Percentiles rank a stretch among this genome's conserved stretches.
phyloP scores from a whole-genome alignment of 2,888 invertebrate species.

The Drosophila basisetae region DNA sequence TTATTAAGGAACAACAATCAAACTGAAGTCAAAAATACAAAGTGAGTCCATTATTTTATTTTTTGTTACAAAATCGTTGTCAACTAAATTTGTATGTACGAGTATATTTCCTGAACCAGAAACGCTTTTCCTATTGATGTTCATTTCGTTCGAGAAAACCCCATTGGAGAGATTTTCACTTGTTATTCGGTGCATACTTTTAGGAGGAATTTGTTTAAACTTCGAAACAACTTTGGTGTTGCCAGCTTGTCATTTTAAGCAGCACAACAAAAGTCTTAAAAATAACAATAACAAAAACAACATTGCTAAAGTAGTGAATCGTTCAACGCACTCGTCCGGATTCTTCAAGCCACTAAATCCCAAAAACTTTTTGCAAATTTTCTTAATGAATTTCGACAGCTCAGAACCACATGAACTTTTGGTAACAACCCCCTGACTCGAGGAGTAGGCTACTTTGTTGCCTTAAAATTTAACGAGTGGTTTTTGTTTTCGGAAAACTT shows the following conservation, averaged over 20 bases:
- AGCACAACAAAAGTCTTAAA: conserved; percentile 8
- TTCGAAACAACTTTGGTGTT: conserved; percentile 46
- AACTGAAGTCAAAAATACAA: not conserved
- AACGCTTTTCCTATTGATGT: not conserved
- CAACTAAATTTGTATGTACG: not conserved
- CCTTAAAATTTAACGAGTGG: conserved; percentile 19
- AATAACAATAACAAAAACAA: conserved; percentile 6
- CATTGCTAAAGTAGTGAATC: not conserved
- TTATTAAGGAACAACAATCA: not conserved
- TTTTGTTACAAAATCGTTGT: not conserved
- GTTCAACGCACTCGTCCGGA: conserved; percentile 14
- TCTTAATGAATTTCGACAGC: conserved; percentile 35
- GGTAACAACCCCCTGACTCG: not conserved
- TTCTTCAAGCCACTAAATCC: not conserved
- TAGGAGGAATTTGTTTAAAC: conserved; percentile 36
- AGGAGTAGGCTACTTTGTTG: conserved; percentile 27
- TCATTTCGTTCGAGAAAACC: not conserved
- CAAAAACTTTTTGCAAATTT: conserved; percentile 31
- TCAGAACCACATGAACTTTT: conserved; percentile 30
- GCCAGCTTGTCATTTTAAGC: conserved; percentile 47
- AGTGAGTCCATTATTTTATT: accelerated
- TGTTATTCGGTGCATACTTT: conserved; percentile 50
- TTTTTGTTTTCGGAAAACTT: conserved; percentile 9
- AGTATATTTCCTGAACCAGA: not conserved
- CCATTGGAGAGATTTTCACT: conserved; percentile 3